Evolutionary conservation across 2,113 vertebrate species (phyloP).

Genomic region (Pluvialis apricaria): DNA sequence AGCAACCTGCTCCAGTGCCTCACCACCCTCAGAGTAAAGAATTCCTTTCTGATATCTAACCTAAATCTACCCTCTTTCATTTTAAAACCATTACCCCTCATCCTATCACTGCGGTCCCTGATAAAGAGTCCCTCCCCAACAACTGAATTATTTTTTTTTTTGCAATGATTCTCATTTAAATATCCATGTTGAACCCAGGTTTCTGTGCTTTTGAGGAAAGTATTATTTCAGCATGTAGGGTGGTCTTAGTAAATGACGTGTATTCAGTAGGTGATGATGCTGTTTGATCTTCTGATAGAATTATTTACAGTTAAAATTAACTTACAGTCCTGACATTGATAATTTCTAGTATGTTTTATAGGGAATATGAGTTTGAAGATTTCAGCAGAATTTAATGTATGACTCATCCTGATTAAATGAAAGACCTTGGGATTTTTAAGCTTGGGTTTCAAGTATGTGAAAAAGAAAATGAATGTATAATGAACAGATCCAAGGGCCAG

Average conservation of each 20-base stretch:
- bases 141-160: background rate
- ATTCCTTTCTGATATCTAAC: no score
- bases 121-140: no score
- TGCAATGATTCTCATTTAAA: background rate
- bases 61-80: no score
- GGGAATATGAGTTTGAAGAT: background rate
- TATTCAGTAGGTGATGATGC: background rate
- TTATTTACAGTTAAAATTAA: background rate
- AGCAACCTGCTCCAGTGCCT: no score
- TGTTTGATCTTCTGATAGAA: background rate
- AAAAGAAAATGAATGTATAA: background rate
- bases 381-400: background rate
- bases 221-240: background rate
- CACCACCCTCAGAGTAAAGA: no score
- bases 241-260: background rate
- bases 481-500: background rate
- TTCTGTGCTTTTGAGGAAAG: background rate
- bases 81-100: no score
- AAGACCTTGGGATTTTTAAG: background rate
- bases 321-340: background rate
- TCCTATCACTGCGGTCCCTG: no score
- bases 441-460: background rate
- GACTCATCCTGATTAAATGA: background rate
- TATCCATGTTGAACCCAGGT: background rate
- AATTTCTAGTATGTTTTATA: background rate